A percentile compares a stretch with the other conserved stretches of the same genome.
Conservation (phyloP, 2,797 vertebrate genomes). For the Myotis findleyi region DNA sequence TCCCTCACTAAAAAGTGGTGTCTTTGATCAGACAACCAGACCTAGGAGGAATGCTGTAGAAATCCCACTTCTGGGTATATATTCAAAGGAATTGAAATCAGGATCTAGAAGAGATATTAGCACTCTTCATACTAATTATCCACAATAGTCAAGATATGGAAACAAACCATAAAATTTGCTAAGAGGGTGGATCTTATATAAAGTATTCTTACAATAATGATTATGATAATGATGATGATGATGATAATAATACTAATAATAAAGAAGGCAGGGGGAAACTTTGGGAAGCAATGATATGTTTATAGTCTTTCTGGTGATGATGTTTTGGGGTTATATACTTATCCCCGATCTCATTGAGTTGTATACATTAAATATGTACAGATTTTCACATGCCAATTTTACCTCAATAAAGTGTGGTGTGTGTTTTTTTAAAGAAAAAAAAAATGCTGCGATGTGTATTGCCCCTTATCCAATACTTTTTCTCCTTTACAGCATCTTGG, state of each 20-base stretch:
- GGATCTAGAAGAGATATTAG: background rate
- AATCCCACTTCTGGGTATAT: background rate
- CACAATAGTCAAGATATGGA: background rate
- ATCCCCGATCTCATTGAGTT: background rate
- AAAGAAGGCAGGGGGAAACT: background rate
- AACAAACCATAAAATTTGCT: background rate
- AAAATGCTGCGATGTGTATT: background rate
- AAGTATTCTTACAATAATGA: background rate
- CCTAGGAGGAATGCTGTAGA: background rate
- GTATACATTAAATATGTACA: background rate
- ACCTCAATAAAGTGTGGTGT: background rate
- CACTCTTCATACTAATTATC: background rate
- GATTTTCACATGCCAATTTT: background rate
- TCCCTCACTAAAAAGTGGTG: background rate
- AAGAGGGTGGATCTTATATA: background rate
- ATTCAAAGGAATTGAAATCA: background rate
- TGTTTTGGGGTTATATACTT: background rate
- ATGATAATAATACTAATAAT: background rate
- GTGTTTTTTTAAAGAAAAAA: background rate
- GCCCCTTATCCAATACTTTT: background rate
- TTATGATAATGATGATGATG: background rate
- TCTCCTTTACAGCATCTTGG: background rate
- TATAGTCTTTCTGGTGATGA: background rate
- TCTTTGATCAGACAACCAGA: background rate
- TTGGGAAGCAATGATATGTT: background rate